Evolutionary conservation across 2,888 invertebrate species (phyloP).

Genomic region (Elegia similella): DNA sequence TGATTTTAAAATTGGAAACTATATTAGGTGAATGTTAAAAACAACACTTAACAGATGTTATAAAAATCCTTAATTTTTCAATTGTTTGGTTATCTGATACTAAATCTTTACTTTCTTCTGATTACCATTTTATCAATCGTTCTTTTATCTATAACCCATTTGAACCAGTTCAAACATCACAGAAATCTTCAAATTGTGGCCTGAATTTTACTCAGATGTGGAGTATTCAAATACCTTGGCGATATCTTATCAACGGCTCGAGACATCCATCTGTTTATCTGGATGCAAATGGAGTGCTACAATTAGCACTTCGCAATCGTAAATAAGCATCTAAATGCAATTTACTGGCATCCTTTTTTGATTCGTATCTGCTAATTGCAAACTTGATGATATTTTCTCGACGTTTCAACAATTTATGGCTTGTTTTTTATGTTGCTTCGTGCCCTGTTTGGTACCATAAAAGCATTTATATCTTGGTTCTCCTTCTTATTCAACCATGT

Average conservation of each 20-base stretch:
- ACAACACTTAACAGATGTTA: too few species aligned
- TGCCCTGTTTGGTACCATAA: too few species aligned
- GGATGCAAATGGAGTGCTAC: slow-evolving; percentile 24
- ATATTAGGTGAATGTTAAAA: too few species aligned
- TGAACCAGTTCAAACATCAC: not conserved
- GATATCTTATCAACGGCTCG: slow-evolving; percentile 42
- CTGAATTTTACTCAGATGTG: slow-evolving; percentile 7
- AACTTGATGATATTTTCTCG: not conserved
- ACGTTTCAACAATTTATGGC: not conserved
- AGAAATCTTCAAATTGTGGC: not conserved
- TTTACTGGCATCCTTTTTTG: not conserved
- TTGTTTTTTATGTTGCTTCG: not conserved
- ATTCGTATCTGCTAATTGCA: not conserved
- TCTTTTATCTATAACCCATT: slow-evolving; percentile 3
- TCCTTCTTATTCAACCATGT: too few species aligned
- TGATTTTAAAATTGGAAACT: too few species aligned
- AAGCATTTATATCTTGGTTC: too few species aligned
- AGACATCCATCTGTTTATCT: slow-evolving; percentile 27
- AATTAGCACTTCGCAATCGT: slow-evolving; percentile 11
- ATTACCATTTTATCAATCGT: not conserved
- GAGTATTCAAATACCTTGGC: slow-evolving; percentile 37
- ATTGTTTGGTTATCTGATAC: not conserved
- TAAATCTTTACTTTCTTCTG: not conserved
- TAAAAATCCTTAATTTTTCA: too few species aligned
- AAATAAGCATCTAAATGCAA: not conserved